These are phyloP conservation scores for Copidosoma floridanum DNA, from an alignment of 1,140 invertebrate species.

Conservation along the genomic window DNA sequence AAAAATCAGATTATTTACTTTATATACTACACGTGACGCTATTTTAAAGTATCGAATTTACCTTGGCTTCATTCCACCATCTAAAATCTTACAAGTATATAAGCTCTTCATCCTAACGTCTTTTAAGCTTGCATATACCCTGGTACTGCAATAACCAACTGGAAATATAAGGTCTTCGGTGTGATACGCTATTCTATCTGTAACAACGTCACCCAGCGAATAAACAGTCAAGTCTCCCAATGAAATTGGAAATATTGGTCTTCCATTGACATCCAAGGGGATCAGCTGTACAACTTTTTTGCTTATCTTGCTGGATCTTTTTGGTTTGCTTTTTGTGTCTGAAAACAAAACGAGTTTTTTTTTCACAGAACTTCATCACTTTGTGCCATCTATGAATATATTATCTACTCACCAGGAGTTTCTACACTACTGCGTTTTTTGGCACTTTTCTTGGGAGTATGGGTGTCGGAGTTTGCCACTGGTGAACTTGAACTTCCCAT, in stretches of 20 bases:
- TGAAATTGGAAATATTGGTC: conserved; percentile 73
- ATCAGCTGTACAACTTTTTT: conserved; percentile 61
- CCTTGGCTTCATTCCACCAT: conserved; percentile 69
- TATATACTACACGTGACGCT: too few species aligned
- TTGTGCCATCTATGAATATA: too few species aligned
- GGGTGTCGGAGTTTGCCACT: conserved; percentile 35
- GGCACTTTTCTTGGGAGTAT: conserved; percentile 40
- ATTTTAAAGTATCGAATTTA: conserved; percentile 48
- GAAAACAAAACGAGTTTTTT: conserved; percentile 22
- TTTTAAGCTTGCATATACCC: conserved; percentile 72
- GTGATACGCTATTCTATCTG: conserved; percentile 69
- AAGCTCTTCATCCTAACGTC: conserved; percentile 71
- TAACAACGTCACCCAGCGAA: conserved; percentile 75
- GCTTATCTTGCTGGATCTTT: conserved; percentile 40
- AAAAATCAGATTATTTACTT: conserved; percentile 23
- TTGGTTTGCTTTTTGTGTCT: conserved; percentile 45
- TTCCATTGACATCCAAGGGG: conserved; percentile 66
- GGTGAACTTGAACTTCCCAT: conserved; percentile 39
- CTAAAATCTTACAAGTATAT: conserved; percentile 81
- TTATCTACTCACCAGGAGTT: conserved; percentile 33
- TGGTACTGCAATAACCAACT: conserved; percentile 77
- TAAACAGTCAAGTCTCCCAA: conserved; percentile 74
- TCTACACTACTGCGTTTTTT: conserved; percentile 44
- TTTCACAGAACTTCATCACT: too few species aligned
- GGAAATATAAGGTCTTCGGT: conserved; percentile 74